A percentile compares a stretch with the other conserved stretches of the same genome.
Evolutionary conservation across 1,140 invertebrate species (phyloP).

Genomic region (Drosophila bifasciata): DNA sequence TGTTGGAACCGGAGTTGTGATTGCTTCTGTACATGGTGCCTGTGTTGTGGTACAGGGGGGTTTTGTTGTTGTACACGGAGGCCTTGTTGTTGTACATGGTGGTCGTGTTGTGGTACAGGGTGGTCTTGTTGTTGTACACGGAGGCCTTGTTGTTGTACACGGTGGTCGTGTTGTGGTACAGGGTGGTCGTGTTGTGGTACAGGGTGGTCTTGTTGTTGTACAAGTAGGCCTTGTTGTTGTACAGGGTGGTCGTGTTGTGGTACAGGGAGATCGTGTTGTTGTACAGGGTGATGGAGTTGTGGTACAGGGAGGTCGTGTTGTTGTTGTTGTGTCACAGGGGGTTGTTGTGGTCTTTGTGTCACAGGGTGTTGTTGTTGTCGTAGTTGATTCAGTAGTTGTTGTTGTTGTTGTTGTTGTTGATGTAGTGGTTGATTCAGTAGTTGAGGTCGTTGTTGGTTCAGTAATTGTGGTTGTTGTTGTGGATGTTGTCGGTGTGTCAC

Average conservation of each 20-base stretch:
- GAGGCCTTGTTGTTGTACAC: neutral
- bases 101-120: conserved; percentile 1
- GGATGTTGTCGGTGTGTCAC: no score
- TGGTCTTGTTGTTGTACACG: neutral
- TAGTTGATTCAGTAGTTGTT: no score
- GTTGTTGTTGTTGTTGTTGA: neutral
- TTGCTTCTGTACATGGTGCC: neutral
- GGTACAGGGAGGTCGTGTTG: conserved; percentile 9
- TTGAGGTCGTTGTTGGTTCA: neutral
- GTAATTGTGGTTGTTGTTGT: neutral
- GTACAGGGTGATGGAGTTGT: conserved; percentile 18
- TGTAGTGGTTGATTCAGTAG: no score
- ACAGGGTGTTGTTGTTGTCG: neutral
- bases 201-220: neutral
- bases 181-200: neutral
- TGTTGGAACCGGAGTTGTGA: neutral
- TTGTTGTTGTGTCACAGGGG: neutral
- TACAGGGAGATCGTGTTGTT: neutral
- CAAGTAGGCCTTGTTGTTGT: conserved; percentile 1
- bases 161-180: conserved; percentile 2
- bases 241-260: neutral
- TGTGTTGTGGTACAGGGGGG: conserved; percentile 3
- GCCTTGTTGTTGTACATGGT: conserved; percentile 8
- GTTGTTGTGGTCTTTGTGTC: neutral
- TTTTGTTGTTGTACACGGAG: neutral